Conservation (phyloP, 2,113 vertebrate genomes). For the Platysternon megacephalum region DNA sequence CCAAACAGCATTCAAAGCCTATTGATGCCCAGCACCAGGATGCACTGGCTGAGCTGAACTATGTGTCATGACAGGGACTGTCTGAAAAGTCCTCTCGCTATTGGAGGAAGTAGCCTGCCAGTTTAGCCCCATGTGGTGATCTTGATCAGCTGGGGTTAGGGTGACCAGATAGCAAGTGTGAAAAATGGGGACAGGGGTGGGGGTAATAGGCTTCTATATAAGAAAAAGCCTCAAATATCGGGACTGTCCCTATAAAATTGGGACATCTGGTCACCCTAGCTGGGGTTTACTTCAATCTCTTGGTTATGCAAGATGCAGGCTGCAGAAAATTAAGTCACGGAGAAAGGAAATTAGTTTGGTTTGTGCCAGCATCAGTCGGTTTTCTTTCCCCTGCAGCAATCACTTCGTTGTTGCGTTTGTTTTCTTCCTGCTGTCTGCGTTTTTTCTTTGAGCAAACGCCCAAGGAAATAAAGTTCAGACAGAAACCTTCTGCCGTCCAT, state of each 20-base stretch:
- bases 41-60: not conserved
- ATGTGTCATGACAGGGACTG: not conserved
- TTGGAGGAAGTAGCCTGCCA: not conserved
- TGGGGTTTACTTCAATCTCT: not conserved
- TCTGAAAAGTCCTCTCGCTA: not conserved
- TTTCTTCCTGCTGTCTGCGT: not conserved
- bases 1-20: not conserved
- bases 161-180: no score
- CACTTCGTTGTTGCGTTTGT: not conserved
- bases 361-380: constrained; percentile 50
- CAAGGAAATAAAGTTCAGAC: no score
- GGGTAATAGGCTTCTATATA: no score
- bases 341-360: constrained; percentile 4
- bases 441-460: no score
- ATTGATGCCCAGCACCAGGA: not conserved
- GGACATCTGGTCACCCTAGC: not conserved
- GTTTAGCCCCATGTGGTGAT: not conserved
- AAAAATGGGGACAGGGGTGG: no score
- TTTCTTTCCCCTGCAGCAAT: constrained; percentile 36
- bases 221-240: no score
- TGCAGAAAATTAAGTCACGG: constrained; percentile 36
- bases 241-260: no score
- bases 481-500: no score
- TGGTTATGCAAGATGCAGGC: not conserved
- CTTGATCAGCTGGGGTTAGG: not conserved